Evolutionary conservation across 2,113 vertebrate genomes (phyloP), one percentile per base, ranked within the genome.

Genomic region (Atractosteus spatula): DNA sequence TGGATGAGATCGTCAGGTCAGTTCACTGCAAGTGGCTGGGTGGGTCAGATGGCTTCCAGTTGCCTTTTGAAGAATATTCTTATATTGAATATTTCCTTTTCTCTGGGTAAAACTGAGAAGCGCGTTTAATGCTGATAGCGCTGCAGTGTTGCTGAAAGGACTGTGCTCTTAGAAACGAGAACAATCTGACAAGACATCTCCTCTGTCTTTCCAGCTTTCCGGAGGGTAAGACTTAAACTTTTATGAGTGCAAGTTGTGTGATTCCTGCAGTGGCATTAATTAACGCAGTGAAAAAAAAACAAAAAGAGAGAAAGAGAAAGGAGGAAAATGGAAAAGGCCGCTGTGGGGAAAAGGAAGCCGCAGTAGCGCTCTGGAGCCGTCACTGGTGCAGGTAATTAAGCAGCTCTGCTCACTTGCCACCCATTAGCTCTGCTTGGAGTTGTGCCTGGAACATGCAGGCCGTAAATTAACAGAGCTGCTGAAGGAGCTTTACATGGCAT

Each of bases 401-500:
- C 13, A 12, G 11, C 4, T 59, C 56, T 59, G 56, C 13, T 59
- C 64, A 43, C 42, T 45, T 67, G 14, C 51, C 42, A 43, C 14
- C 63, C 42, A 44, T 12, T 14, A 4, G 41, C 63, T 43, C 1
- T 6, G 41, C 12, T 42, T 47, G 29, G 29, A 29, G 29, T 29
- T 29, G 2, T 2, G 14, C 7, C 41, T 45, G 12, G 44, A 3
- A 42, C 41, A 44, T 44, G 7, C 42, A 14, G 64, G 13, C 5
- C 64, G n/a, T 66, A 47, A 66, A 66, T 66, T 44, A 66, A 55
- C 59, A 61, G 43, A 43, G 11, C 55, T 13, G 12, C n/a, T 64
- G 76, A 85, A 71, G 62, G 5, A 5, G 74, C 83, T 89, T 81
- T 73, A 77, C 62, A 29, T 29, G 61, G 76, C 76, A 72, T 70